A percentile compares a stretch with the other conserved stretches of the same genome.
Conservation (phyloP, 2,113 vertebrate genomes). For the Oncorhynchus tshawytscha region DNA sequence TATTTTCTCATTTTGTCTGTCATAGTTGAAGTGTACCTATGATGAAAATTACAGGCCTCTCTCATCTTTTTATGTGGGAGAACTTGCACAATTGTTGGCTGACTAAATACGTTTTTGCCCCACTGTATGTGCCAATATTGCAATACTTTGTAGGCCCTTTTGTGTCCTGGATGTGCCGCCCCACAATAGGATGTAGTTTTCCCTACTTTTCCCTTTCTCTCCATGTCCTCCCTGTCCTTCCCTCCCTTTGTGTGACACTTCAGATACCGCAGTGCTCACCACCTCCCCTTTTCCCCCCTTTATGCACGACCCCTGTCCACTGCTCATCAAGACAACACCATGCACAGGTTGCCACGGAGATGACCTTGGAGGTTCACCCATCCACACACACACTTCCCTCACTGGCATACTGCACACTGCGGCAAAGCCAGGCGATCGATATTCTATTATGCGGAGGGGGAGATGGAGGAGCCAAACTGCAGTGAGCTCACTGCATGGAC, state of each 20-base stretch:
- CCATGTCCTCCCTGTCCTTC: background rate
- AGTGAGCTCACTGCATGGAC: constrained; percentile 68
- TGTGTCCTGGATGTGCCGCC: too few relatives aligned
- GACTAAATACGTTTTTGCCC: too few relatives aligned
- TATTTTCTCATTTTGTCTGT: too few relatives aligned
- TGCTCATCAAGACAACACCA: constrained; percentile 41
- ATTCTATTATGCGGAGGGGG: constrained; percentile 72
- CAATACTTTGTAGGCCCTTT: too few relatives aligned
- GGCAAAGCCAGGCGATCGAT: constrained; percentile 75
- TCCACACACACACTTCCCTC: constrained; percentile 24
- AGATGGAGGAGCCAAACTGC: constrained; percentile 38
- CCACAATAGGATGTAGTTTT: too few relatives aligned
- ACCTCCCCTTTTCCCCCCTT: background rate
- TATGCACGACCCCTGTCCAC: too few relatives aligned
- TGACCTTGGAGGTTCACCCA: constrained; percentile 73
- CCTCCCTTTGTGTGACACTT: constrained; percentile 20
- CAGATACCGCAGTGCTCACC: constrained; percentile 41
- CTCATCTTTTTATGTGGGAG: too few relatives aligned
- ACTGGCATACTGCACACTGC: constrained; percentile 62
- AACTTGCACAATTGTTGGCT: too few relatives aligned
- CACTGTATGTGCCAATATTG: too few relatives aligned
- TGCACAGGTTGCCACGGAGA: constrained; percentile 72
- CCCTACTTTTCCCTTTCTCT: too few relatives aligned
- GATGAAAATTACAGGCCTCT: too few relatives aligned
- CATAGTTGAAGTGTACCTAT: too few relatives aligned